Base-by-base conservation (phyloP, 2,113 vertebrate species). In the Nymphicus hollandicus region DNA sequence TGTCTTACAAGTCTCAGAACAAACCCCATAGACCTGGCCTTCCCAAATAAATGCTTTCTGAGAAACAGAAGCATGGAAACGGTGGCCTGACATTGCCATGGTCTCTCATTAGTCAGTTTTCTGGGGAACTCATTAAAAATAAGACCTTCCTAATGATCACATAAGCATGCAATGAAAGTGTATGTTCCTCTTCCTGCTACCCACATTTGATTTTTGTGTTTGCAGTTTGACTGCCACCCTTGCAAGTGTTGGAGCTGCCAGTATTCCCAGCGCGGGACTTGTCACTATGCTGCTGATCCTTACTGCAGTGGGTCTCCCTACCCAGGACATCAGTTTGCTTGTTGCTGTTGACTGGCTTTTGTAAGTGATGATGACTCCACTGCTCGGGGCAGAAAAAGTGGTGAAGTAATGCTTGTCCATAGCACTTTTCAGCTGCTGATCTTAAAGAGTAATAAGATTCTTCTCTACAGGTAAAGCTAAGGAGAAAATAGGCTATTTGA, bases 271-370 rank as follows among this genome's bases (percentile, higher is more conserved):
- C 41, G 99, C 99, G 0, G 99, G 99, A 13, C 97, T 99, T 80
- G 99, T 99, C 95, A 99, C 99, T 79, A 99, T 99, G 99, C 98
- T 99, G 18, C 98, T 99, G 78, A 99, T 99, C 96, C 98, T 99
- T 66, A 99, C 99, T 1, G 99, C 99, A 3, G 99, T 99, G 55
- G 99, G 99, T 31, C 98, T 99, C 83, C 99, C 99, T 24, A 99
- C 99, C 5, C 99, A 99, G 95, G 99, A 99, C 97, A 99, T 99
- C 98, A 99, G 99, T 93, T 97, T 99, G 94, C 98, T 99, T 86
- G 99, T 99, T 89, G 99, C 99, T 91, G 99, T 99, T 53, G 99
- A 99, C 97, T 99, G 99, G 99, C 98, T 99, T 77, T 97, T 99
- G 99, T 99, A 97, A 99, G 99, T 99, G 94, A 52, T 56, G 56